Conservation (phyloP, 2,888 invertebrate genomes). For the Dermolepida albohirtum region DNA sequence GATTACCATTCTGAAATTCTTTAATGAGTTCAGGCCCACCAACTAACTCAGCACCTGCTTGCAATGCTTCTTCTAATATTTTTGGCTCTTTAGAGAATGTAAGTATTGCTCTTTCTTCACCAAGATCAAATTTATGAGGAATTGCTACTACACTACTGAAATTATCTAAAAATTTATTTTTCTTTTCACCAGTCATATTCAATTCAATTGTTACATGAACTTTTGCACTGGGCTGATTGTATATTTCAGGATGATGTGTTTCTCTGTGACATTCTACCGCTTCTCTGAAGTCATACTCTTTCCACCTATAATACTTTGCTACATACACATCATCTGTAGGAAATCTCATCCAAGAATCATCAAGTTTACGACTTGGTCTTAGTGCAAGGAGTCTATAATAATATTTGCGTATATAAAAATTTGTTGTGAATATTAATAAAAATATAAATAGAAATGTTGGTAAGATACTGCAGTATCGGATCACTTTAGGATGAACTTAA, state of each 20-base stretch:
- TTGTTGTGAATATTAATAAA: too few species aligned
- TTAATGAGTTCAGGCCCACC: conserved; percentile 83
- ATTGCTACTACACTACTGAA: conserved; percentile 76
- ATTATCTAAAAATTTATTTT: conserved; percentile 77
- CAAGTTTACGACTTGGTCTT: conserved; percentile 66
- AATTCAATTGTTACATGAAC: conserved; percentile 80
- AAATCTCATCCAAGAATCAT: conserved; percentile 70
- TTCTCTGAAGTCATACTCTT: conserved; percentile 76
- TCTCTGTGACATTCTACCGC: conserved; percentile 84
- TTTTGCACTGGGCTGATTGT: conserved; percentile 79
- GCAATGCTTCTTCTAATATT: conserved; percentile 69
- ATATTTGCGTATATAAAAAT: not conserved
- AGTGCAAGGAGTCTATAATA: conserved; percentile 63
- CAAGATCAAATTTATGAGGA: conserved; percentile 78
- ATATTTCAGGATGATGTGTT: conserved; percentile 85
- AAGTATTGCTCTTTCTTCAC: conserved; percentile 76
- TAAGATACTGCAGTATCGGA: too few species aligned
- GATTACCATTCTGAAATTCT: conserved; percentile 79
- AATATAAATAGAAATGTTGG: too few species aligned
- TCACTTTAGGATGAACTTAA: too few species aligned
- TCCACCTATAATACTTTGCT: conserved; percentile 69
- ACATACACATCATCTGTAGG: conserved; percentile 76
- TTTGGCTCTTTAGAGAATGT: conserved; percentile 80
- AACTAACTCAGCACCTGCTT: conserved; percentile 79
- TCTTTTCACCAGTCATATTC: conserved; percentile 81